Percentiles rank a stretch among this genome's conserved stretches.
phyloP scores from a whole-genome alignment of 2,113 vertebrate genomes.

The Antigone vipio region DNA sequence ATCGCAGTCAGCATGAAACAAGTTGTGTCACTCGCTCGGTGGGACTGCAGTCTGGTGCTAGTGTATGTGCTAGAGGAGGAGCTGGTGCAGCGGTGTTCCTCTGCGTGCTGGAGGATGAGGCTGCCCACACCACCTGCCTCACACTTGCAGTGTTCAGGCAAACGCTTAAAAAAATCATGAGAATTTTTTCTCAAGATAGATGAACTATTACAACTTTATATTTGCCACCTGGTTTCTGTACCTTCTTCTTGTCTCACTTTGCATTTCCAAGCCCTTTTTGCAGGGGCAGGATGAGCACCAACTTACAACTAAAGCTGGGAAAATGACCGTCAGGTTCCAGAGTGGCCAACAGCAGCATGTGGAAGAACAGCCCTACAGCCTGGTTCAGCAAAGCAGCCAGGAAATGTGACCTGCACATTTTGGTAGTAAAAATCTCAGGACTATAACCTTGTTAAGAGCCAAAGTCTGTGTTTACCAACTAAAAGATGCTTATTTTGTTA shows the following conservation, averaged over 20 bases:
- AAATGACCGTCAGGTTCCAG: background rate
- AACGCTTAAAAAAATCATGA: background rate
- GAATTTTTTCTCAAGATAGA: background rate
- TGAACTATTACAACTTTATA: background rate
- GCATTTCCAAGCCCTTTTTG: background rate
- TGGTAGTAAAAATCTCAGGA: background rate
- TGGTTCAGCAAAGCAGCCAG: background rate
- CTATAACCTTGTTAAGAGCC: background rate
- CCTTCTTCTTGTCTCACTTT: background rate
- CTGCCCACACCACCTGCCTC: background rate
- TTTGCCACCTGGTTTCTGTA: background rate
- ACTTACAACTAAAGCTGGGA: background rate
- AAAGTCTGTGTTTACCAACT: background rate
- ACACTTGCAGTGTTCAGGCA: background rate
- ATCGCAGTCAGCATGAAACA: background rate
- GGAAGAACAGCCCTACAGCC: background rate
- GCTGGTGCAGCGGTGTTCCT: no score
- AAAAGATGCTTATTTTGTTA: background rate
- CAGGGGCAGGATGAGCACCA: background rate
- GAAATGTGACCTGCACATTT: background rate
- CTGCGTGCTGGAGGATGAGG: background rate
- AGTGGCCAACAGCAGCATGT: background rate
- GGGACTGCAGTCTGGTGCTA: no score
- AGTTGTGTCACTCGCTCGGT: rapidly evolving
- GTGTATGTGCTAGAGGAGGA: background rate